Conservation (phyloP, 2,888 invertebrate species). For the Hemaris fuciformis region DNA sequence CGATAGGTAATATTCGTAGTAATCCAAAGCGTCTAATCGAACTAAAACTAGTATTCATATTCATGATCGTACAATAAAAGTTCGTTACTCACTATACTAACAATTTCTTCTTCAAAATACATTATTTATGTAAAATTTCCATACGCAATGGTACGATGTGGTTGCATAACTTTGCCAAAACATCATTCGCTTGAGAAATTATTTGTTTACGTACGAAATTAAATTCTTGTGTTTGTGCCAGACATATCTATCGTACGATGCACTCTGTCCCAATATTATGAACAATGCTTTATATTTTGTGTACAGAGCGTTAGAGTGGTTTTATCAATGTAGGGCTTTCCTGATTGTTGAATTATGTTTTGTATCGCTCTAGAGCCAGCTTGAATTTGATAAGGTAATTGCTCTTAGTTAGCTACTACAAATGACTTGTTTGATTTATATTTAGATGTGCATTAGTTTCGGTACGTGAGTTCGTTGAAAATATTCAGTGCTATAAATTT, state of each 20-base stretch:
- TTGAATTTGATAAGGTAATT: neutral
- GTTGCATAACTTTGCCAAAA: constrained; percentile 24
- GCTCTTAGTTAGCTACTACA: neutral
- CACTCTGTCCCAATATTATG: constrained; percentile 47
- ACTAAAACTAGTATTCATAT: no score
- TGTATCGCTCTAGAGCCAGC: neutral
- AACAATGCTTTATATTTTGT: neutral
- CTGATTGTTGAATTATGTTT: neutral
- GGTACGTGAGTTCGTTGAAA: neutral
- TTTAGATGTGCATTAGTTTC: neutral
- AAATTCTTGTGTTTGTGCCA: constrained; percentile 41
- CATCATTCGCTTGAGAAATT: constrained; percentile 31
- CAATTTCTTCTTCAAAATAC: neutral
- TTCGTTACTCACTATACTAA: neutral
- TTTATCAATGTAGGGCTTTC: constrained; percentile 6
- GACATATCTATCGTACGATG: constrained; percentile 49
- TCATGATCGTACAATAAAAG: no score
- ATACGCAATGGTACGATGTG: constrained; percentile 2
- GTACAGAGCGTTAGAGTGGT: neutral
- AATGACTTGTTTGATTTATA: constrained; percentile 2
- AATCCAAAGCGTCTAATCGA: no score
- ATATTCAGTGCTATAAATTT: neutral
- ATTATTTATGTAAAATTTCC: neutral
- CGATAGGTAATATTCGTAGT: no score
- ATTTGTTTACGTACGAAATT: constrained; percentile 37